Conservation (phyloP, 2,888 invertebrate species). For the Hypsopygia costalis region DNA sequence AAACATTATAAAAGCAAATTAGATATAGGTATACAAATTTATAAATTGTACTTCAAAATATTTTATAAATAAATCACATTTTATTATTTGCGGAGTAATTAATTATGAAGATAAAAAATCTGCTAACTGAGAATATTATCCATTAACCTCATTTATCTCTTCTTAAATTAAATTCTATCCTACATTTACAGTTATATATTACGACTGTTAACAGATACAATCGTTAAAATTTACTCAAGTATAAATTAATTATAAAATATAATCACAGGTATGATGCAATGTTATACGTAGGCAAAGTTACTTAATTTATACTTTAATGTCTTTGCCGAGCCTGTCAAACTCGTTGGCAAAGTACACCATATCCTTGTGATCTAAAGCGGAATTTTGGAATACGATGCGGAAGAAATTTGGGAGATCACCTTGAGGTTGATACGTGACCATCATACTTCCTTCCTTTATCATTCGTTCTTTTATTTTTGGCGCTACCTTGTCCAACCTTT, state of each 20-base stretch:
- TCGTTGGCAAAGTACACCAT: constrained; percentile 93
- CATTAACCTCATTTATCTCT: no score
- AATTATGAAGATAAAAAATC: no score
- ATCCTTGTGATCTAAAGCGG: constrained; percentile 89
- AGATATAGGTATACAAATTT: no score
- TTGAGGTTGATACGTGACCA: constrained; percentile 97
- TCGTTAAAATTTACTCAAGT: not conserved
- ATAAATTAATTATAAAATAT: constrained; percentile 22
- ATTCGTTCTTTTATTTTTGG: constrained; percentile 96
- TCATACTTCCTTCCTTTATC: constrained; percentile 97
- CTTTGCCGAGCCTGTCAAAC: constrained; percentile 90
- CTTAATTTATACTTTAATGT: constrained; percentile 61
- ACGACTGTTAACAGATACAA: no score
- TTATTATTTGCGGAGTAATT: no score
- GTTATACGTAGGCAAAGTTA: constrained; percentile 17
- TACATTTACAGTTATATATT: no score
- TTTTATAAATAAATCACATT: no score
- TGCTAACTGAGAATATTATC: no score
- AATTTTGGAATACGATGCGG: constrained; percentile 95
- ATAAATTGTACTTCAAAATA: no score
- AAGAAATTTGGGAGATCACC: constrained; percentile 95
- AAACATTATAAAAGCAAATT: no score
- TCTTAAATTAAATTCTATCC: no score
- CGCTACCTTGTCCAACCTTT: constrained; percentile 89
- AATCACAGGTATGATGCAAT: constrained; percentile 58